Evolutionary conservation across 2,113 vertebrate genomes (phyloP).

Genomic region (Pollachius pollachius): DNA sequence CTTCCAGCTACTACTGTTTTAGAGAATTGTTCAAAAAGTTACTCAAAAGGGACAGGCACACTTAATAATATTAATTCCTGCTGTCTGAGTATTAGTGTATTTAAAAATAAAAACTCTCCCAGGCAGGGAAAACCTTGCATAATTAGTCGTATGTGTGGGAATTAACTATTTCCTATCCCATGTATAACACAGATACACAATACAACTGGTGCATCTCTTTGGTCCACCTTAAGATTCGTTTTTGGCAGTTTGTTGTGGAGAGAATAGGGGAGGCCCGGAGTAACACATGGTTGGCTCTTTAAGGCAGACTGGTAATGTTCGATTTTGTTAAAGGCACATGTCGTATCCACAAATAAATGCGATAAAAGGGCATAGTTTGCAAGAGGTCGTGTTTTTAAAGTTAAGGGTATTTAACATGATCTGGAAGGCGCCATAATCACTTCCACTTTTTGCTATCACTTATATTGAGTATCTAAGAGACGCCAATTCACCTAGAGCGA

Average conservation of each 20-base stretch:
- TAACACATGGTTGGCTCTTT: constrained; percentile 78
- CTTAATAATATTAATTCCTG: not conserved
- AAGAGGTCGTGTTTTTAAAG: too few species aligned
- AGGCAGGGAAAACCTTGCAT: constrained; percentile 2
- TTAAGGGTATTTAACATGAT: too few species aligned
- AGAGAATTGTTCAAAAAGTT: not conserved
- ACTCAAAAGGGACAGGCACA: not conserved
- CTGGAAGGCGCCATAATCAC: too few species aligned
- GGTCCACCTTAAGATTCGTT: constrained; percentile 78
- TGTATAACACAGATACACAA: constrained; percentile 19
- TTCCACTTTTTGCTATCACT: too few species aligned
- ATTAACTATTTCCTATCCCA: constrained; percentile 71
- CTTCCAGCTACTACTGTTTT: too few species aligned
- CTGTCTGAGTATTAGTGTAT: not conserved
- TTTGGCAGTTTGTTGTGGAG: constrained; percentile 73
- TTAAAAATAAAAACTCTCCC: not conserved
- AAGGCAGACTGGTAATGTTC: constrained; percentile 79
- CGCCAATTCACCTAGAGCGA: too few species aligned
- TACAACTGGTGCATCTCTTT: constrained; percentile 45
- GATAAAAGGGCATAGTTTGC: too few species aligned
- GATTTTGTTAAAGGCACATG: constrained; percentile 72
- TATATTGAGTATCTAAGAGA: too few species aligned
- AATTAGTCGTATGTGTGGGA: constrained; percentile 53
- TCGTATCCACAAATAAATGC: not conserved
- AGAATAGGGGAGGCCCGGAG: constrained; percentile 73